A percentile compares a stretch with the other conserved stretches of the same genome.
Evolutionary conservation across 2,113 vertebrate genomes (phyloP).

Genomic region (Eubucco bourcierii): DNA sequence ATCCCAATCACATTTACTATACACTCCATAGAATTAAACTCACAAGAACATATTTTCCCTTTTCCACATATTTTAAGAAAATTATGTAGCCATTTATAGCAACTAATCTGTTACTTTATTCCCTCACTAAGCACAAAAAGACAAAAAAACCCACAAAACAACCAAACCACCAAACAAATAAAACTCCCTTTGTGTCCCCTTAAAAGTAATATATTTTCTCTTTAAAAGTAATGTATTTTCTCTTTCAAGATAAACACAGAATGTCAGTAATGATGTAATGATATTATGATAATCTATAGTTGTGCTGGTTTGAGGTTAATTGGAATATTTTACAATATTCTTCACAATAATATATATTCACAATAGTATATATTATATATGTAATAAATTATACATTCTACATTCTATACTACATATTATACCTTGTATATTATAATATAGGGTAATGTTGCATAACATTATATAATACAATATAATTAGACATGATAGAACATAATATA

Average conservation of each 20-base stretch:
- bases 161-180: not conserved
- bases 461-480: too few species aligned
- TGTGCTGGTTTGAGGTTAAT: too few species aligned
- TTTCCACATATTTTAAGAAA: not conserved
- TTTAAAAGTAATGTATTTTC: rapidly evolving
- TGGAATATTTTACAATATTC: too few species aligned
- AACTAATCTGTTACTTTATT: not conserved
- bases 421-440: too few species aligned
- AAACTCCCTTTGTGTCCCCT: rapidly evolving
- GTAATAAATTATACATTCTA: too few species aligned
- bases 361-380: too few species aligned
- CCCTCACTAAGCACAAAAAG: not conserved
- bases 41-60: not conserved
- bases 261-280: not conserved
- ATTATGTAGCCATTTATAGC: not conserved
- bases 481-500: too few species aligned
- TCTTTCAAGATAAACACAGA: not conserved
- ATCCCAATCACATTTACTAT: not conserved
- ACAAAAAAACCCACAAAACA: too few species aligned
- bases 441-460: too few species aligned
- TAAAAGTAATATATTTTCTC: rapidly evolving
- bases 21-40: not conserved
- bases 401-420: too few species aligned
- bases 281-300: too few species aligned
- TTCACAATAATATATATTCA: too few species aligned